phyloP scores from a whole-genome alignment of 1,140 invertebrate species.

The Lucilia cuprina region DNA sequence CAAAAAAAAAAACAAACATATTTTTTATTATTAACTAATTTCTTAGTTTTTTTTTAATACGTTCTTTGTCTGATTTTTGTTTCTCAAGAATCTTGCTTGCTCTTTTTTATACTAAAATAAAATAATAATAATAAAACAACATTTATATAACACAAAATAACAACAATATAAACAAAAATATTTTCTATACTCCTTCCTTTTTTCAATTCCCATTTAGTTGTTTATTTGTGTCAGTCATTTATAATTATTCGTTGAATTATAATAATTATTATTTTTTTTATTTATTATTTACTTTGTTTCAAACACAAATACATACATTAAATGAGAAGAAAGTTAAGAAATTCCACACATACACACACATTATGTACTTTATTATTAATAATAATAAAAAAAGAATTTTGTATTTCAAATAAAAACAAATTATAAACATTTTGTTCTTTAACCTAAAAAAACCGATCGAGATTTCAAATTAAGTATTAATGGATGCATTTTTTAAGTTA shows the following conservation, averaged over 20 bases:
- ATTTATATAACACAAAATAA: neutral
- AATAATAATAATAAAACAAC: neutral
- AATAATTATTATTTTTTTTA: neutral
- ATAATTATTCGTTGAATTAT: neutral
- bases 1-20: neutral
- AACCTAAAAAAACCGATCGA: neutral
- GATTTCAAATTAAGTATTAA: neutral
- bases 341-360: neutral
- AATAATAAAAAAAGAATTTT: conserved; percentile 14
- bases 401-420: conserved; percentile 23
- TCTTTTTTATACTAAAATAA: neutral
- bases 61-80: conserved; percentile 12
- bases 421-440: conserved; percentile 15
- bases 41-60: conserved; percentile 10
- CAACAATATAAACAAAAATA: neutral
- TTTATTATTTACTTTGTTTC: conserved; percentile 11
- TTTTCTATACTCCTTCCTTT: neutral
- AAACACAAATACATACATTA: neutral
- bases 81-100: neutral
- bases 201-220: neutral
- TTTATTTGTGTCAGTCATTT: neutral
- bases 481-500: no score
- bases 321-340: neutral
- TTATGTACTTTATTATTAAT: conserved; percentile 27
- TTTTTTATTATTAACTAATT: conserved; percentile 20